These are phyloP conservation scores for Nezara viridula DNA, from an alignment of 2,888 invertebrate species.

Conservation along the genomic window DNA sequence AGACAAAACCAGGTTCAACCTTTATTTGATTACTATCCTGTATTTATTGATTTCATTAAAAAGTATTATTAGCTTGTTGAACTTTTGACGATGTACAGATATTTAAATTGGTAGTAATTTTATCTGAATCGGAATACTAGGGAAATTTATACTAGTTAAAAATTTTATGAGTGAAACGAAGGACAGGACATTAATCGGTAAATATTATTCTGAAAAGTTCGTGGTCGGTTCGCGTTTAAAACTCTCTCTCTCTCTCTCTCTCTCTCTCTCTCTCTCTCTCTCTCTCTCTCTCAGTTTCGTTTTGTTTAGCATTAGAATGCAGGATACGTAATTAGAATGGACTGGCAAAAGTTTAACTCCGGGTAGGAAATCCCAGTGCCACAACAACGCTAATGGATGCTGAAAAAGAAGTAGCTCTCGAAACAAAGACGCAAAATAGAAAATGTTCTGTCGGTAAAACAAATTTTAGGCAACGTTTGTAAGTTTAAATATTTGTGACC, in stretches of 20 bases:
- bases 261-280: neutral
- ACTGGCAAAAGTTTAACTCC: neutral
- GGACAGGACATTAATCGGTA: neutral
- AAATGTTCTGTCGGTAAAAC: neutral
- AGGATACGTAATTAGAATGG: neutral
- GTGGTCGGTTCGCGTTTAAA: neutral
- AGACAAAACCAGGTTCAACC: no score
- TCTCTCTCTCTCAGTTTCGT: neutral
- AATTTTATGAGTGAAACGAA: neutral
- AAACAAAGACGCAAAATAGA: neutral
- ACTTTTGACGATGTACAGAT: neutral
- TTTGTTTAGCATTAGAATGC: neutral
- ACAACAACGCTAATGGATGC: neutral
- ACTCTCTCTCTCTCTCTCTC: neutral
- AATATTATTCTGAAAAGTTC: constrained; percentile 7
- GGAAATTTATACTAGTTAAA: neutral
- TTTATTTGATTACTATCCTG: no score
- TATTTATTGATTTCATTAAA: no score
- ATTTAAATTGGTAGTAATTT: neutral
- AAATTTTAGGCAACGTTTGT: neutral
- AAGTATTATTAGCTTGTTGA: neutral
- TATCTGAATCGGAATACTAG: neutral
- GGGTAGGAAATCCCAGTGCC: neutral
- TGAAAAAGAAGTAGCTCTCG: neutral
- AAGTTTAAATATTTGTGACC: neutral